These are phyloP conservation scores for Capitulum mitella DNA, from an alignment of 2,888 invertebrate genomes.

Conservation along the genomic window DNA sequence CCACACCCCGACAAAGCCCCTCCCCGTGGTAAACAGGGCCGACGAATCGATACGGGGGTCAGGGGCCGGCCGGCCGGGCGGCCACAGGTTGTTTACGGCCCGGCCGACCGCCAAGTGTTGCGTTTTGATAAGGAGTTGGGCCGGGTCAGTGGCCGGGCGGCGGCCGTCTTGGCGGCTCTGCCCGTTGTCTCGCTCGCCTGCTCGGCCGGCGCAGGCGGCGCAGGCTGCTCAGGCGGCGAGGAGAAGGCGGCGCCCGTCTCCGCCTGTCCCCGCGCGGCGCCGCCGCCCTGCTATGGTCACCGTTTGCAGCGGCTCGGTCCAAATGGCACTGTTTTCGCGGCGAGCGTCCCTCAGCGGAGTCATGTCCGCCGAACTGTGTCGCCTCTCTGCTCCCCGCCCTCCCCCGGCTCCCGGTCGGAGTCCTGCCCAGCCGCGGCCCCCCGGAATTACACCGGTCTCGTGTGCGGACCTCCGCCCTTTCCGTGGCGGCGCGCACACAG, in stretches of 20 bases:
- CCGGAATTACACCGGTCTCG: background rate
- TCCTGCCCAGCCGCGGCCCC: no score
- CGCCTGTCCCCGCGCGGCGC: background rate
- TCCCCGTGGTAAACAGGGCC: slow-evolving; percentile 8
- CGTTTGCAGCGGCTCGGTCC: background rate
- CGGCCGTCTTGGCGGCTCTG: background rate
- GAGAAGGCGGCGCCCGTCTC: background rate
- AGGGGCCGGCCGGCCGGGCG: background rate
- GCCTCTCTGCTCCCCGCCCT: background rate
- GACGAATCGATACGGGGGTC: slow-evolving; percentile 8
- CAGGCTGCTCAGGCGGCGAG: background rate
- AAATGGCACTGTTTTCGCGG: background rate
- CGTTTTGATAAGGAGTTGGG: slow-evolving; percentile 8
- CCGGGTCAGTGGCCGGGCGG: background rate
- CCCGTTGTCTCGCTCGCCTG: background rate
- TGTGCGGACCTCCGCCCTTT: background rate
- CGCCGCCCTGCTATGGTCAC: background rate
- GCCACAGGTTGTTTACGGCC: background rate
- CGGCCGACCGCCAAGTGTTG: background rate
- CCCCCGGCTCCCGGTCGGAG: background rate
- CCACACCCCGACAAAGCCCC: background rate
- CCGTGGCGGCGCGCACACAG: background rate
- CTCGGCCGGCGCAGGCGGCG: background rate
- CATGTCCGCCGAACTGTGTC: no score
- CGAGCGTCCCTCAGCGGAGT: background rate